A percentile compares a stretch with the other conserved stretches of the same genome.
phyloP scores from a whole-genome alignment of 2,797 vertebrate species.

The Cyclopterus lumpus region DNA sequence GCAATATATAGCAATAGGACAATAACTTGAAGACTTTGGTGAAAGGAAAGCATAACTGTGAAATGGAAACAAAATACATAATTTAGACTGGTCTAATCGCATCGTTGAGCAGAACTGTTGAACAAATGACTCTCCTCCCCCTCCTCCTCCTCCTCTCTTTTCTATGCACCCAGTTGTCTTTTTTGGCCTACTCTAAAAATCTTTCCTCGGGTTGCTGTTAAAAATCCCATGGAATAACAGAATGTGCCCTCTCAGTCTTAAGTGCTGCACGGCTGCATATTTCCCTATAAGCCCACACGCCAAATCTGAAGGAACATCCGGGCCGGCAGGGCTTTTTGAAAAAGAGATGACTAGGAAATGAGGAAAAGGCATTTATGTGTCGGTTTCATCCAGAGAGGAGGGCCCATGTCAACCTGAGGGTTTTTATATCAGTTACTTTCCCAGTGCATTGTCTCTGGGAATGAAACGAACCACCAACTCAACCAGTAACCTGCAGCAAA shows the following conservation, averaged over 20 bases:
- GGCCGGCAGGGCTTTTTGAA: slow-evolving; percentile 30
- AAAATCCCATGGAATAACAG: slow-evolving; percentile 58
- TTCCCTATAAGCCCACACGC: slow-evolving; percentile 19
- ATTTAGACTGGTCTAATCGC: background rate
- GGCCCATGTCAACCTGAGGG: slow-evolving; percentile 9
- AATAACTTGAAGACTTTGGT: background rate
- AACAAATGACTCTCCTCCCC: slow-evolving; percentile 22
- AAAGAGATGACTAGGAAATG: slow-evolving; percentile 30
- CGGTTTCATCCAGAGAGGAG: slow-evolving; percentile 15
- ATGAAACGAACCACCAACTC: slow-evolving; percentile 14
- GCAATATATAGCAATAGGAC: background rate
- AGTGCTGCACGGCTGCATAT: slow-evolving; percentile 43
- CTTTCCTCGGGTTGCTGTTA: slow-evolving; percentile 46
- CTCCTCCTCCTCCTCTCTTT: slow-evolving; percentile 18
- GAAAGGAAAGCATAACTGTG: slow-evolving; percentile 2
- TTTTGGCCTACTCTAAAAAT: slow-evolving; percentile 44
- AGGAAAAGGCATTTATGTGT: slow-evolving; percentile 35
- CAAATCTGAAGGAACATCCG: slow-evolving; percentile 37
- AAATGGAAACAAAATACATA: background rate
- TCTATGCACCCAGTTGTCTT: slow-evolving; percentile 6
- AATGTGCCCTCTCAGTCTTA: slow-evolving; percentile 49
- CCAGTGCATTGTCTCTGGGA: slow-evolving; percentile 5
- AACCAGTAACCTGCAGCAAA: slow-evolving; percentile 16
- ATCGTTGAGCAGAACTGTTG: slow-evolving; percentile 5
- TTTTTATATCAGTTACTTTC: slow-evolving; percentile 11